phyloP scores from a whole-genome alignment of 2,113 vertebrate species.

The Eretmodus cyanostictus region DNA sequence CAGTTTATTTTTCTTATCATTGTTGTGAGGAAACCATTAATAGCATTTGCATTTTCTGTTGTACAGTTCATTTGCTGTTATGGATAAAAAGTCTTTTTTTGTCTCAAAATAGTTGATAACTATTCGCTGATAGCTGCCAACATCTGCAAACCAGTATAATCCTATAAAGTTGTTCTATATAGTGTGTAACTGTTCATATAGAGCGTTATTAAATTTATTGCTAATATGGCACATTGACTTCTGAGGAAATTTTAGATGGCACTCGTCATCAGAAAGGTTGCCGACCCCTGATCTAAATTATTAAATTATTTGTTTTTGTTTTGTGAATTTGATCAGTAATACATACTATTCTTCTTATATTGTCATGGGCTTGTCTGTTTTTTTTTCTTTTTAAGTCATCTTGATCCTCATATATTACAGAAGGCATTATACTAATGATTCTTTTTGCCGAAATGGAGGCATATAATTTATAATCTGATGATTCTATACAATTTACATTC shows the following conservation, averaged over 20 bases:
- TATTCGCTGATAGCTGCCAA: rapidly evolving
- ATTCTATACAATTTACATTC: no score
- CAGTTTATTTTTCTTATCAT: no score
- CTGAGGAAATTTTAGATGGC: neutral
- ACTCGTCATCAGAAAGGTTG: neutral
- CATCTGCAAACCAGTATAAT: rapidly evolving
- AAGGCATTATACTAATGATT: no score
- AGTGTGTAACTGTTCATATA: rapidly evolving
- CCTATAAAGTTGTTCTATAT: rapidly evolving
- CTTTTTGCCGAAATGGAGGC: no score
- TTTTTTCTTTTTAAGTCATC: no score
- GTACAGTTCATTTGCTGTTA: rapidly evolving
- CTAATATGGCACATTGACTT: neutral
- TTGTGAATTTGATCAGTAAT: no score
- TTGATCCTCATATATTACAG: no score
- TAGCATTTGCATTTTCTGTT: rapidly evolving
- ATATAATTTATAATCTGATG: no score
- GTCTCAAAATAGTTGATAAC: rapidly evolving
- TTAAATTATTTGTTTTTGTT: no score
- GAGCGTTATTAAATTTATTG: rapidly evolving
- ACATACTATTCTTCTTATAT: neutral
- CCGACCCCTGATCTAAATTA: neutral
- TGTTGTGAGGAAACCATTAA: rapidly evolving
- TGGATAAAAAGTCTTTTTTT: neutral
- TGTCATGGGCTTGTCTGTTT: neutral